Percentiles rank a stretch among this genome's conserved stretches.
Evolutionary conservation across 2,888 invertebrate species (phyloP).

Genomic region (Uloborus plumipes): DNA sequence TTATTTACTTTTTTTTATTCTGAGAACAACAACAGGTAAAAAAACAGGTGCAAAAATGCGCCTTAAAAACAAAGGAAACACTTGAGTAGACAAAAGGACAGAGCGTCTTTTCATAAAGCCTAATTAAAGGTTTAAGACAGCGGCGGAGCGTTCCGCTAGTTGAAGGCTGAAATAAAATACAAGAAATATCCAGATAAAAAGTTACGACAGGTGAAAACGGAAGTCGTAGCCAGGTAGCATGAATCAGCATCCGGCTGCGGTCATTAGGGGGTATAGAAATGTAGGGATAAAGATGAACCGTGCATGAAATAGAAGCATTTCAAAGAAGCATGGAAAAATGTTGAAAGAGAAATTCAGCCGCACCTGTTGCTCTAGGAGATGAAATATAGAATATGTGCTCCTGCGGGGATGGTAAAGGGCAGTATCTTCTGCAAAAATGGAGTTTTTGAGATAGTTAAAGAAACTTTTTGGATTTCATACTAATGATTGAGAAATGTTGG

Average conservation of each 20-base stretch:
- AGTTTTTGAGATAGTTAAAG: too few species aligned
- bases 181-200: not conserved
- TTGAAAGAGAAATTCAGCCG: too few species aligned
- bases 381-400: too few species aligned
- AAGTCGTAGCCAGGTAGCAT: constrained; percentile 54
- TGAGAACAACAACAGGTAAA: not conserved
- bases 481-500: too few species aligned
- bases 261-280: constrained; percentile 13
- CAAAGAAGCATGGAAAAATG: not conserved
- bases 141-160: constrained; percentile 43
- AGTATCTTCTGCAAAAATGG: too few species aligned
- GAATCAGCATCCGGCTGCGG: constrained; percentile 53
- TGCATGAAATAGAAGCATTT: constrained; percentile 23
- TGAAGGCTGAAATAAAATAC: constrained; percentile 27
- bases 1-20: not conserved
- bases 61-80: not conserved
- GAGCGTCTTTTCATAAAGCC: constrained; percentile 9
- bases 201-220: constrained; percentile 44
- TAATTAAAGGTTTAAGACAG: constrained; percentile 45
- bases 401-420: too few species aligned
- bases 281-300: constrained; percentile 12
- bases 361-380: too few species aligned
- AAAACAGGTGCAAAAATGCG: not conserved
- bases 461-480: too few species aligned
- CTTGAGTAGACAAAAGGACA: not conserved